phyloP scores from a whole-genome alignment of 2,113 vertebrate genomes.

The Cnemophilus loriae region DNA sequence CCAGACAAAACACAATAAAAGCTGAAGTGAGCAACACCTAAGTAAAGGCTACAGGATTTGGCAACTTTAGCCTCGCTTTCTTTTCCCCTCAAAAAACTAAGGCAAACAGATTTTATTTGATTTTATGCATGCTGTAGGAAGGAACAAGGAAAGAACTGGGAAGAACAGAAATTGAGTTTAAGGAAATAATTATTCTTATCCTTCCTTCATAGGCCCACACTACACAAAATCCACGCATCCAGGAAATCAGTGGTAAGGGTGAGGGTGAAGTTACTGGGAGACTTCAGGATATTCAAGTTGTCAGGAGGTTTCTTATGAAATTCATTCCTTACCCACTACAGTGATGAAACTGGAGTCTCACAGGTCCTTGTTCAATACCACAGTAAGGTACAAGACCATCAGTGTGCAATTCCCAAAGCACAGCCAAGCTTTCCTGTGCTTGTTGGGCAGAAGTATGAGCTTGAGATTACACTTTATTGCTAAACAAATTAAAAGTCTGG shows the following conservation, averaged over 20 bases:
- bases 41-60: neutral
- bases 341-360: neutral
- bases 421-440: neutral
- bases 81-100: neutral
- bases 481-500: neutral
- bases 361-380: neutral
- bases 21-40: neutral
- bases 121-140: neutral
- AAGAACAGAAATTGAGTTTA: neutral
- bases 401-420: neutral
- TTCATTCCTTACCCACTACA: neutral
- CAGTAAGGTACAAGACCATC: neutral
- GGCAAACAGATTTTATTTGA: neutral
- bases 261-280: neutral
- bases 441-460: neutral
- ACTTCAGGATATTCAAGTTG: neutral
- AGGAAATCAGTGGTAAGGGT: fast-evolving
- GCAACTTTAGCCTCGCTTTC: neutral
- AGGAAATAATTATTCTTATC: neutral
- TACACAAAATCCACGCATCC: neutral
- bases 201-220: neutral
- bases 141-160: neutral
- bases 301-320: neutral
- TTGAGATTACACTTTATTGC: neutral
- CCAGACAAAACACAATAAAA: neutral